phyloP scores from a whole-genome alignment of 2,797 vertebrate genomes.

The Erethizon dorsatum region DNA sequence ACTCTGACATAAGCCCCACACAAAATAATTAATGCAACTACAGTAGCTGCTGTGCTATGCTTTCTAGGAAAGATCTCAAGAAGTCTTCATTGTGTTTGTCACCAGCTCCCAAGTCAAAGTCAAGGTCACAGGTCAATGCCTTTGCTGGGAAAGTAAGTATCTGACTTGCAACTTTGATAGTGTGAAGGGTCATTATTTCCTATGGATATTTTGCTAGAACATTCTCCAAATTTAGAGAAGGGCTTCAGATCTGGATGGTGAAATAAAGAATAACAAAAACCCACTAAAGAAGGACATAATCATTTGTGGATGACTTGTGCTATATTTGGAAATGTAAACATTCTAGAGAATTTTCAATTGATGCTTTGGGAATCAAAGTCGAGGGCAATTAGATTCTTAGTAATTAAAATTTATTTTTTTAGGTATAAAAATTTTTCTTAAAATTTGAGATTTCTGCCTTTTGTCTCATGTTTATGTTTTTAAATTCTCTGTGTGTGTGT shows the following conservation, averaged over 20 bases:
- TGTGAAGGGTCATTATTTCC: neutral
- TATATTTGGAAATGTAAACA: slow-evolving; percentile 45
- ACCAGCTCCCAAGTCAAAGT: slow-evolving; percentile 21
- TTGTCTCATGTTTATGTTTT: slow-evolving; percentile 43
- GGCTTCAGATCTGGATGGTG: neutral
- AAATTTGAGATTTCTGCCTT: slow-evolving; percentile 53
- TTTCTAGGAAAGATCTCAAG: neutral
- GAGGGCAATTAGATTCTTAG: slow-evolving; percentile 12
- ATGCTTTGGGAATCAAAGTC: slow-evolving; percentile 34
- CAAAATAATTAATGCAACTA: neutral
- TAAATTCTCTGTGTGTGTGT: neutral
- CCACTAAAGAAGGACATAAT: neutral
- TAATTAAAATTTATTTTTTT: slow-evolving; percentile 51
- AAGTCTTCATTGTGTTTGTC: neutral
- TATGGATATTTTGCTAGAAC: neutral
- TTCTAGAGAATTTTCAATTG: neutral
- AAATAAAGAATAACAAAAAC: slow-evolving; percentile 27
- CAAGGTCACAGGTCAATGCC: neutral
- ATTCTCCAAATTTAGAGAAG: slow-evolving; percentile 27
- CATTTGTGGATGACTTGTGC: neutral
- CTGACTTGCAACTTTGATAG: neutral
- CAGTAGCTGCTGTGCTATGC: neutral
- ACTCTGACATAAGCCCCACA: neutral
- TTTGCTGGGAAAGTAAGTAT: neutral
- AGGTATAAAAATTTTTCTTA: slow-evolving; percentile 3